Evolutionary conservation across 2,113 vertebrate genomes (phyloP), one percentile per base, ranked within the genome.

Genomic region (Oenanthe oenanthe): DNA sequence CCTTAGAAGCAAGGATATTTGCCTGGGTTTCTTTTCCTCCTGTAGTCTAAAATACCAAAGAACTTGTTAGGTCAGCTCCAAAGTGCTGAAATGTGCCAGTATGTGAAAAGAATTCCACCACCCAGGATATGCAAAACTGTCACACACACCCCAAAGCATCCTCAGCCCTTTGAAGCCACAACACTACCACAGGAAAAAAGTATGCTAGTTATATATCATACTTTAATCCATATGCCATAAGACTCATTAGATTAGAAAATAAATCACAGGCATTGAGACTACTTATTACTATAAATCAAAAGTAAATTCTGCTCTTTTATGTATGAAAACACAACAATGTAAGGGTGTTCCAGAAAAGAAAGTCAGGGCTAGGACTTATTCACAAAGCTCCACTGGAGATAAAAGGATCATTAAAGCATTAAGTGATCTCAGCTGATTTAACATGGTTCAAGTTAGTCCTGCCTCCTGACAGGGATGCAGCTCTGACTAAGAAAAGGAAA

Each of bases 221-320:
- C 54, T 93, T 94, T 66, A 76, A 93, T 77, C 47, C 70, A 62
- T 12, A 58, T 54, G 31, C 19, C 65, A 34, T 47, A 75, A 68
- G 38, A 60, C 4, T 71, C 65, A 47, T 45, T 87, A 87, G 34
- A 68, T 28, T 75, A 25, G 36, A 84, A 94, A 93, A 81, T 45
- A 89, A 85, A 82, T 75, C 70, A 85, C 45, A 78, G 32, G 43
- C 2, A 0, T 51, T 40, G 40, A 85, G 62, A 93, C 61, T 87
- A 54, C 42, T 82, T 47, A 92, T 79, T 87, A 92, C 13, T 72
- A 72, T 12, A 77, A 91, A 84, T n/a, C 72, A 93, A 77, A 91
- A 93, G 43, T 67, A 81, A 78, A 86, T 70, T 89, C 77, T 61
- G 9, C 18, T 65, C 12, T 15, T 71, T 38, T 84, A 91, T 81